phyloP scores from a whole-genome alignment of 2,113 vertebrate species.

The Sorex fumeus region DNA sequence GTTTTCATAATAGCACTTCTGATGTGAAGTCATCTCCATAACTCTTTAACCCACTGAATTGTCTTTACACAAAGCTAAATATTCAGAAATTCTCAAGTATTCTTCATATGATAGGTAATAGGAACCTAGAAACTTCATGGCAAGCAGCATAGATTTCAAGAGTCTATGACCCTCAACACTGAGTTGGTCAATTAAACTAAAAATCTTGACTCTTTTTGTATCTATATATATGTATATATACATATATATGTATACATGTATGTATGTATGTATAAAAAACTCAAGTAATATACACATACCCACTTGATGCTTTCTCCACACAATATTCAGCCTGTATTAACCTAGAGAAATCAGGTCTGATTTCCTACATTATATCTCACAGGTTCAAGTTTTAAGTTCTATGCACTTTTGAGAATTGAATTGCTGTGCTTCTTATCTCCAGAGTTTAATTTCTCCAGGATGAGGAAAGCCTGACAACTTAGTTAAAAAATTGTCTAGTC shows the following conservation, averaged over 20 bases:
- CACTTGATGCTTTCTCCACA: neutral
- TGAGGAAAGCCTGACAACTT: conserved; percentile 54
- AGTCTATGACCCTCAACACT: conserved; percentile 6
- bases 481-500: conserved; percentile 64
- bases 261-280: neutral
- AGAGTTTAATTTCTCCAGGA: conserved; percentile 58
- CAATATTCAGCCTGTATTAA: conserved; percentile 24
- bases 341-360: conserved; percentile 38
- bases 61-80: conserved; percentile 56
- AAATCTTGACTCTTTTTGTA: neutral
- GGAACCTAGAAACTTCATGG: conserved; percentile 10
- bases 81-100: conserved; percentile 23
- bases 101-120: conserved; percentile 46
- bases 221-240: no score
- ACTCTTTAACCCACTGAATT: conserved; percentile 14
- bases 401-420: conserved; percentile 17
- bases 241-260: no score
- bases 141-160: neutral
- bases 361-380: neutral
- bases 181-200: conserved; percentile 23
- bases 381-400: conserved; percentile 46
- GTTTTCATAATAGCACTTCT: neutral
- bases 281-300: neutral
- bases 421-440: neutral
- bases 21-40: neutral